phyloP scores from a whole-genome alignment of 1,140 invertebrate genomes.

The Dreissena rostriformis region DNA sequence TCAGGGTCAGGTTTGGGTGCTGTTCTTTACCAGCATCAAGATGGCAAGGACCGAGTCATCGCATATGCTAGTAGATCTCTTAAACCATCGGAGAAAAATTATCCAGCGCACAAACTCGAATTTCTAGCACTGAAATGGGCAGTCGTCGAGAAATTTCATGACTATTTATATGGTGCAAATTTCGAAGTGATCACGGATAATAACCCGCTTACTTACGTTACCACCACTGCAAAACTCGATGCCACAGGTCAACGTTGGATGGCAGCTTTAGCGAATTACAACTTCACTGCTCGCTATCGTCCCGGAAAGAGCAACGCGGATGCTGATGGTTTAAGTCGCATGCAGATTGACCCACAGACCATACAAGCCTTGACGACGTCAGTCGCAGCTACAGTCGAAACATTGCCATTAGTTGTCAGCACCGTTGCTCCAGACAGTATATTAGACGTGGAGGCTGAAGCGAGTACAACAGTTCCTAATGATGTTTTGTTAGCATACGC shows the following conservation, averaged over 20 bases:
- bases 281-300: slow-evolving; percentile 51
- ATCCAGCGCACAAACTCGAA: slow-evolving; percentile 48
- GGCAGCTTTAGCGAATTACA: slow-evolving; percentile 54
- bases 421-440: not conserved
- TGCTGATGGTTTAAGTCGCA: slow-evolving; percentile 41
- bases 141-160: slow-evolving; percentile 58
- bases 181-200: slow-evolving; percentile 60
- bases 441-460: not conserved
- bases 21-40: slow-evolving; percentile 20
- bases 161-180: slow-evolving; percentile 53
- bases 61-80: slow-evolving; percentile 47
- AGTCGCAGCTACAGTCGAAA: not conserved
- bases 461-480: not conserved
- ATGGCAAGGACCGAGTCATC: slow-evolving; percentile 11
- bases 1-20: slow-evolving; percentile 9
- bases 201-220: slow-evolving; percentile 62
- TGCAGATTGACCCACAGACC: not conserved
- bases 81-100: slow-evolving; percentile 24
- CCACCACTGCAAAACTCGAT: slow-evolving; percentile 54
- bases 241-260: slow-evolving; percentile 59
- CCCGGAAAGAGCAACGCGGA: slow-evolving; percentile 49
- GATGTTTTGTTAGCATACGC: not conserved
- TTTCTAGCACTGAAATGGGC: slow-evolving; percentile 57
- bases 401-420: not conserved
- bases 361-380: not conserved